Percentiles rank a stretch among this genome's conserved stretches.
Conservation (phyloP, 2,113 vertebrate genomes). For the Oenanthe oenanthe region DNA sequence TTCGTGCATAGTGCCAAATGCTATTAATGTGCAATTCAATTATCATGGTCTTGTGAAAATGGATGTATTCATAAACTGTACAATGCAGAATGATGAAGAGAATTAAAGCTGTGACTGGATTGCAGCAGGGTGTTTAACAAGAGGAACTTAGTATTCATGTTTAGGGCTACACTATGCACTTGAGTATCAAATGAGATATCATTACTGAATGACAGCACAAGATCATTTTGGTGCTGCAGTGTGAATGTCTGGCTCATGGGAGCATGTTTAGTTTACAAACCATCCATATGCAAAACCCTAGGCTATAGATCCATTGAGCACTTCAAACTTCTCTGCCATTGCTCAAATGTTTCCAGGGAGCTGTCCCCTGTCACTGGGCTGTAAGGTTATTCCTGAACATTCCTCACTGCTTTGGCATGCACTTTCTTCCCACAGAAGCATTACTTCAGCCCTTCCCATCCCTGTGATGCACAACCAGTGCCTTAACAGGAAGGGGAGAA, state of each 20-base stretch:
- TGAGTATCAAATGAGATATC: conserved; percentile 55
- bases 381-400: conserved; percentile 43
- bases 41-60: conserved; percentile 58
- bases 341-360: background rate
- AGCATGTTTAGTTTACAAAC: conserved; percentile 3
- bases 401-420: background rate
- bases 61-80: conserved; percentile 55
- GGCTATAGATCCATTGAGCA: background rate
- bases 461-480: background rate
- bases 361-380: background rate
- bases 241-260: background rate
- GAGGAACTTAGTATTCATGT: conserved; percentile 51
- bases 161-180: conserved; percentile 21
- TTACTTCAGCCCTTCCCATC: background rate
- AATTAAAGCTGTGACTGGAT: conserved; percentile 54
- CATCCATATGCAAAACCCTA: background rate
- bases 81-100: conserved; percentile 50
- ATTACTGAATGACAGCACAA: conserved; percentile 52
- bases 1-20: conserved; percentile 43
- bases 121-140: conserved; percentile 21
- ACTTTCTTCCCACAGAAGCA: conserved; percentile 3
- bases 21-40: conserved; percentile 59
- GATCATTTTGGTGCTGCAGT: background rate
- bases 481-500: background rate
- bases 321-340: conserved; percentile 4